These are phyloP conservation scores for Polypedilum pembai DNA, from an alignment of 1,140 invertebrate species.

Conservation along the genomic window DNA sequence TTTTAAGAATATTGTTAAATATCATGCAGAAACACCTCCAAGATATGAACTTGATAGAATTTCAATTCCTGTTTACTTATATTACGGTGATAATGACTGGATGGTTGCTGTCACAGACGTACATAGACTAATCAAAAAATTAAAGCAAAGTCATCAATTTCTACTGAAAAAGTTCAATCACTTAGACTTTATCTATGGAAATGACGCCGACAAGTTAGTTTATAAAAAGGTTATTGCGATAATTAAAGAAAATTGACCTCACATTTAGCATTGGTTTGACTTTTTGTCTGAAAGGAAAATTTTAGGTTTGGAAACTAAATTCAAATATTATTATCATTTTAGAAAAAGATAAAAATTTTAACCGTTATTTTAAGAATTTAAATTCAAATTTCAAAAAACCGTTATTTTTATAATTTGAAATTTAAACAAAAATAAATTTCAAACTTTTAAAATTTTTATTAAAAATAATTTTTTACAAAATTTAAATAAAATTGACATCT, in stretches of 20 bases:
- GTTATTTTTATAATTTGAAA: too few species aligned
- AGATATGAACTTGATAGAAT: conserved; percentile 54
- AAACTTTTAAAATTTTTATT: too few species aligned
- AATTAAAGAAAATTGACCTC: not conserved
- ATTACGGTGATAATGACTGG: conserved; percentile 54
- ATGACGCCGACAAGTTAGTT: conserved; percentile 49
- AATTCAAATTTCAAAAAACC: too few species aligned
- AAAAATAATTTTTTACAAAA: too few species aligned
- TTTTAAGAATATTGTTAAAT: conserved; percentile 45
- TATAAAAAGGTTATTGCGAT: conserved; percentile 43
- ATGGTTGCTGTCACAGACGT: conserved; percentile 55
- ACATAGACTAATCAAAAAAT: conserved; percentile 43
- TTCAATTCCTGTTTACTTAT: conserved; percentile 54
- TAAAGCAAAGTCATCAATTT: conserved; percentile 43
- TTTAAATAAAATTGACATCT: too few species aligned
- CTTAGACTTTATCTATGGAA: conserved; percentile 61
- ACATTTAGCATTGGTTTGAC: too few species aligned
- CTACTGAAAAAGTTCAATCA: conserved; percentile 55
- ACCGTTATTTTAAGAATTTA: too few species aligned
- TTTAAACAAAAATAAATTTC: too few species aligned
- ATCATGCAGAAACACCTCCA: conserved; percentile 47
- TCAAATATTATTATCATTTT: too few species aligned
- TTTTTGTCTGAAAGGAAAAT: too few species aligned
- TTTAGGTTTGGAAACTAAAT: too few species aligned
- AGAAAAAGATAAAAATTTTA: too few species aligned